phyloP scores from a whole-genome alignment of 2,888 invertebrate genomes.

The Mantis religiosa region DNA sequence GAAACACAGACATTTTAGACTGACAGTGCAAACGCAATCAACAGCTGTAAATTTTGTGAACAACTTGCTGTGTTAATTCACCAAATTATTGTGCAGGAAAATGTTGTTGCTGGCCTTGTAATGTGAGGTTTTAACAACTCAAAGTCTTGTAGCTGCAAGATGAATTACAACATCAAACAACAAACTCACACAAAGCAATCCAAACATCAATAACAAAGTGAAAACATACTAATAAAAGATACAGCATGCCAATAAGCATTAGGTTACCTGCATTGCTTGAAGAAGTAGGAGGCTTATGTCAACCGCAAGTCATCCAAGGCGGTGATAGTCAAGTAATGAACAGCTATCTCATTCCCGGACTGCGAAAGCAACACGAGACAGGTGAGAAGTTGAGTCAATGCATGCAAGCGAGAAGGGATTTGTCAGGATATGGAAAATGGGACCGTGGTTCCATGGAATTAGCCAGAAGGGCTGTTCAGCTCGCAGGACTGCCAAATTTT shows the following conservation, averaged over 20 bases:
- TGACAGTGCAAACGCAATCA: conserved; percentile 10
- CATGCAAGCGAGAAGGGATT: conserved; percentile 23
- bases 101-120: conserved; percentile 24
- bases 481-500: neutral
- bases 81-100: conserved; percentile 23
- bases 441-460: neutral
- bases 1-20: neutral
- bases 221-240: conserved; percentile 12
- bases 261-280: conserved; percentile 31
- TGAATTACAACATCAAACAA: conserved; percentile 18
- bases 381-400: conserved; percentile 9
- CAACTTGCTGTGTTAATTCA: conserved; percentile 5
- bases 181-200: conserved; percentile 15
- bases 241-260: conserved; percentile 28
- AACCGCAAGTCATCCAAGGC: conserved; percentile 33
- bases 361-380: conserved; percentile 29
- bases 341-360: conserved; percentile 30
- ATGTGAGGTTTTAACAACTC: conserved; percentile 29
- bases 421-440: neutral
- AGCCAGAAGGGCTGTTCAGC: neutral
- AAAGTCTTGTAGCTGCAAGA: conserved; percentile 28
- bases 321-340: conserved; percentile 31
- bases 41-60: conserved; percentile 8
- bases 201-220: conserved; percentile 21
- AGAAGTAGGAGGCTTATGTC: conserved; percentile 30